A percentile compares a stretch with the other conserved stretches of the same genome.
These are phyloP conservation scores for Haemorhous mexicanus DNA, from an alignment of 2,113 vertebrate species.

Conservation along the genomic window DNA sequence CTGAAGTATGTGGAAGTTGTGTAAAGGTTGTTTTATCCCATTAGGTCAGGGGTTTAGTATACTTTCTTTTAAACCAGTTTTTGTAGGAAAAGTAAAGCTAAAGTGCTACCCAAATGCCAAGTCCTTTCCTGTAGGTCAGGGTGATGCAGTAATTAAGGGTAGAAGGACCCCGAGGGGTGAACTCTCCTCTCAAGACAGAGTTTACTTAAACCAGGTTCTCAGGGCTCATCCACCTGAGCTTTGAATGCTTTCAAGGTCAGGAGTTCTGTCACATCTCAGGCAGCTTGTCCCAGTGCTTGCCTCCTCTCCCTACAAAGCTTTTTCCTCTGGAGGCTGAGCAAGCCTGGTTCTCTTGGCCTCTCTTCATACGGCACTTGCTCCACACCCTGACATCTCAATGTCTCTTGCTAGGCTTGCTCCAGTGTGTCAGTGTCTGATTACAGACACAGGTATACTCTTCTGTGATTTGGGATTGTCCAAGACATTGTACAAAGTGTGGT, in stretches of 20 bases:
- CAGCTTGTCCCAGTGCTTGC: not conserved
- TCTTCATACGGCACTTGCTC: not conserved
- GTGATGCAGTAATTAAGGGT: not conserved
- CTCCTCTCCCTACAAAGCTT: not conserved
- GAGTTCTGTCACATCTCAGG: not conserved
- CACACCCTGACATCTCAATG: not conserved
- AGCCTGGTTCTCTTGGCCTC: not conserved
- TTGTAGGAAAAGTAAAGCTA: not conserved
- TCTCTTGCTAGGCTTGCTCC: not conserved
- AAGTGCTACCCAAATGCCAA: not conserved
- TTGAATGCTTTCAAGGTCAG: rapidly evolving
- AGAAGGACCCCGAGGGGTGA: not conserved
- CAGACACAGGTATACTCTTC: not conserved
- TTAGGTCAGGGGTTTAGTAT: not conserved
- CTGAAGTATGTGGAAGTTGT: not conserved
- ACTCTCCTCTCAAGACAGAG: not conserved
- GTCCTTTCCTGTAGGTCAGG: not conserved
- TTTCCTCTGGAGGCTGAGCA: not conserved
- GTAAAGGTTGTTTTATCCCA: not conserved
- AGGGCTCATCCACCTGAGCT: not conserved
- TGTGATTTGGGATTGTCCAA: not conserved
- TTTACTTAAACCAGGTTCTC: not conserved
- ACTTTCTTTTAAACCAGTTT: not conserved
- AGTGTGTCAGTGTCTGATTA: not conserved
- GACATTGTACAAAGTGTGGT: rapidly evolving